A percentile compares a stretch with the other conserved stretches of the same genome.
These are phyloP conservation scores for Rhodeus uyekii DNA, from an alignment of 2,797 vertebrate species.

Conservation along the genomic window DNA sequence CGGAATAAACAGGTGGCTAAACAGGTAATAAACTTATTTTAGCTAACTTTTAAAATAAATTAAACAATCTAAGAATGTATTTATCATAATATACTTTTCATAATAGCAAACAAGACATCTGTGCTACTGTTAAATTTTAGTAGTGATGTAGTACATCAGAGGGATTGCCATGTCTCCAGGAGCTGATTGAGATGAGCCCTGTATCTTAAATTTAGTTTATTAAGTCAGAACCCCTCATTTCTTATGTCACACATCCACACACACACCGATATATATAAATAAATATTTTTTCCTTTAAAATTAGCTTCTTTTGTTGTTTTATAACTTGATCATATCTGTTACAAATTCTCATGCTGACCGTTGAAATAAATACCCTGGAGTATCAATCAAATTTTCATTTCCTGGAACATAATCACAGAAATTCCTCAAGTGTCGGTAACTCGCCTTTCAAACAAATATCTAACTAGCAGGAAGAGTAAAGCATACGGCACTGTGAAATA, in stretches of 20 bases:
- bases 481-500: slow-evolving; percentile 83
- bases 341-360: not conserved
- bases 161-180: not conserved
- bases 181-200: too few relatives aligned
- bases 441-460: slow-evolving; percentile 90
- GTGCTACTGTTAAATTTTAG: not conserved
- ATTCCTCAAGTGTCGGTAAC: slow-evolving; percentile 25
- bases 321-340: not conserved
- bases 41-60: too few relatives aligned
- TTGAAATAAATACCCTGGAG: not conserved
- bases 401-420: not conserved
- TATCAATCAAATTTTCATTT: not conserved
- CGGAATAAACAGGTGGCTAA: not conserved
- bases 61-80: too few relatives aligned
- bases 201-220: too few relatives aligned
- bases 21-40: not conserved
- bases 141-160: too few relatives aligned
- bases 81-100: too few relatives aligned
- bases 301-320: not conserved
- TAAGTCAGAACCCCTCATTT: too few relatives aligned
- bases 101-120: not conserved
- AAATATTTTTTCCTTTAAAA: not conserved
- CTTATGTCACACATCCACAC: too few relatives aligned
- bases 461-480: slow-evolving; percentile 78
- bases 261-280: too few relatives aligned